Evolutionary conservation across 2,113 vertebrate genomes (phyloP).

Genomic region (Alexandromys fortis): DNA sequence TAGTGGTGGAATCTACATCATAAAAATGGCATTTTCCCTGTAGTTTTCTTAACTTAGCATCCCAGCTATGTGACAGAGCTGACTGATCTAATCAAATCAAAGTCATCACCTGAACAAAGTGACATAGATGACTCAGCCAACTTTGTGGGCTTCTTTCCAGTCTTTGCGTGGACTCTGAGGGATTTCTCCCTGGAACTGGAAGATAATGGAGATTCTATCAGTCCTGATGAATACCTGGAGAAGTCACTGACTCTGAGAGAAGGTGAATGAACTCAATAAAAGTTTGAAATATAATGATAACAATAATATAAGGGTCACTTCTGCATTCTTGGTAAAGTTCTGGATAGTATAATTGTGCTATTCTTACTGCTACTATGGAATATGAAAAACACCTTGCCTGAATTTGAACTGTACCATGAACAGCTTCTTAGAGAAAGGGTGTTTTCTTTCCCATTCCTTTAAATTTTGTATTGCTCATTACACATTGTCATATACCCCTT

Average conservation of each 20-base stretch:
- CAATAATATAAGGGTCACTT: background rate
- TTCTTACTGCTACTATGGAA: background rate
- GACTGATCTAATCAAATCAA: constrained; percentile 68
- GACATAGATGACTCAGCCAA: constrained; percentile 51
- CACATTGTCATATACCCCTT: background rate
- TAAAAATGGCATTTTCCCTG: constrained; percentile 17
- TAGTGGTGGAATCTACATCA: background rate
- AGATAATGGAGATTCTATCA: constrained; percentile 47
- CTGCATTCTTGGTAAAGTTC: background rate
- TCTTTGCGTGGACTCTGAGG: constrained; percentile 81
- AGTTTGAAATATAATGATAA: background rate
- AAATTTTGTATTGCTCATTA: background rate
- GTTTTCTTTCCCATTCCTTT: background rate
- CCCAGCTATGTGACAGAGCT: constrained; percentile 81
- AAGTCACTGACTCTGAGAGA: constrained; percentile 65
- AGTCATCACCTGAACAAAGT: background rate
- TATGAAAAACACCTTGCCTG: background rate
- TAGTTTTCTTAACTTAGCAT: constrained; percentile 57
- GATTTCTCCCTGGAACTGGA: constrained; percentile 80
- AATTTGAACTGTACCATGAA: background rate
- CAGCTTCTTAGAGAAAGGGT: background rate
- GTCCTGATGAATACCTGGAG: constrained; percentile 82
- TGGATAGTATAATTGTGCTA: background rate
- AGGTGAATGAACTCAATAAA: constrained; percentile 51
- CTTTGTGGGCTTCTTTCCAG: constrained; percentile 82